Conservation (phyloP, 2,888 invertebrate species). For the Limnephilus rhombicus region DNA sequence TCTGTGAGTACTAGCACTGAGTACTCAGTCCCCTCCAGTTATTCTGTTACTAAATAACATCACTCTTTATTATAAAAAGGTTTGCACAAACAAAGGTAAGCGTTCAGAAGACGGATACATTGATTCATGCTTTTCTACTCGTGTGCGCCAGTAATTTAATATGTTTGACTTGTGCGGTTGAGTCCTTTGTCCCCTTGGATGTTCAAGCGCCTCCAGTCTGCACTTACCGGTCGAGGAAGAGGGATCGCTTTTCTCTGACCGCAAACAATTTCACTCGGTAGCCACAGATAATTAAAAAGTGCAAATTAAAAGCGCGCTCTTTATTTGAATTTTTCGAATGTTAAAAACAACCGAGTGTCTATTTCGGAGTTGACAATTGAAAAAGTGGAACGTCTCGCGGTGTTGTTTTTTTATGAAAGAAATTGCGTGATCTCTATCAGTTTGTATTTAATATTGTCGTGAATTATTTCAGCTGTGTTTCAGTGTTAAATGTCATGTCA, state of each 20-base stretch:
- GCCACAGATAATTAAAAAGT: neutral
- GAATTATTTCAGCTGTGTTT: neutral
- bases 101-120: neutral
- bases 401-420: neutral
- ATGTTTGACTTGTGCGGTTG: neutral
- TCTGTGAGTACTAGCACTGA: neutral
- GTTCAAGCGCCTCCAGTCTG: constrained; percentile 57
- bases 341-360: neutral
- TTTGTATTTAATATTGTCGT: neutral
- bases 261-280: constrained; percentile 28
- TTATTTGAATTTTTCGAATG: neutral
- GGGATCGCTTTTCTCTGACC: constrained; percentile 38
- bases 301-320: constrained; percentile 2
- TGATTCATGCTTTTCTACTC: constrained; percentile 18
- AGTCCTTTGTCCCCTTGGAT: constrained; percentile 50
- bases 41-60: neutral
- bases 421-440: neutral
- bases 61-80: neutral
- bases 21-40: neutral
- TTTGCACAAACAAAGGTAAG: neutral
- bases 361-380: neutral
- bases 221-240: constrained; percentile 52
- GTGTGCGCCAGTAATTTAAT: neutral
- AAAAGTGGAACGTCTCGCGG: neutral
- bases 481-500: neutral